A percentile compares a stretch with the other conserved stretches of the same genome.
Evolutionary conservation across 2,113 vertebrate genomes (phyloP).

Genomic region (Melanocharis versteri): DNA sequence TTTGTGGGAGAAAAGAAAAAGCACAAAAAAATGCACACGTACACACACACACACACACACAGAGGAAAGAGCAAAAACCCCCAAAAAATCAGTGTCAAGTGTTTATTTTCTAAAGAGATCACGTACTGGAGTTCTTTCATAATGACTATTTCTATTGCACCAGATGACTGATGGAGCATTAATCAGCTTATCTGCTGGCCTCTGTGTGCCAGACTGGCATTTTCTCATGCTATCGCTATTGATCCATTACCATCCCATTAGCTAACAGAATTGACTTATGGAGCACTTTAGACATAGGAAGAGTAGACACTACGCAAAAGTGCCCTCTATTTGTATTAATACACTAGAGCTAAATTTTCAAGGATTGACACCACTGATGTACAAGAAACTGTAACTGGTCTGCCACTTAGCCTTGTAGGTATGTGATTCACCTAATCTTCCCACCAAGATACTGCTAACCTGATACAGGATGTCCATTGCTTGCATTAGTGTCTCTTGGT

Average conservation of each 20-base stretch:
- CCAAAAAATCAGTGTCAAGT: not conserved
- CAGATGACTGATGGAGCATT: not conserved
- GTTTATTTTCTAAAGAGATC: constrained; percentile 6
- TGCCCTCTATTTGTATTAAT: not conserved
- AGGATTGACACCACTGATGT: not conserved
- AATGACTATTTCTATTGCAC: not conserved
- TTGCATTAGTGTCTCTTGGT: not conserved
- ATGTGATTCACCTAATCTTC: not conserved
- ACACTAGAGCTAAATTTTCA: not conserved
- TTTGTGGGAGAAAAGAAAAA: not conserved
- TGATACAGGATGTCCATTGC: not conserved
- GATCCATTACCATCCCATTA: not conserved
- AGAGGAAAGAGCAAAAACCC: too few relatives aligned
- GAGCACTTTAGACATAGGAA: not conserved
- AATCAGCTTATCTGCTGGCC: constrained; percentile 30
- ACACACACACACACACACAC: too few relatives aligned
- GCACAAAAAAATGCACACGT: not conserved
- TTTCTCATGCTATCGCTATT: not conserved
- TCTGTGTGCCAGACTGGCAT: not conserved
- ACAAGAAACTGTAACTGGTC: not conserved
- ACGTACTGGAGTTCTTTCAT: not conserved
- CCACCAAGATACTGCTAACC: not conserved
- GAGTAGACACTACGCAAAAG: not conserved
- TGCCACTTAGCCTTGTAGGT: not conserved
- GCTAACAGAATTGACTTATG: not conserved